Conservation (phyloP, 2,113 vertebrate species). For the Carassius gibelio region DNA sequence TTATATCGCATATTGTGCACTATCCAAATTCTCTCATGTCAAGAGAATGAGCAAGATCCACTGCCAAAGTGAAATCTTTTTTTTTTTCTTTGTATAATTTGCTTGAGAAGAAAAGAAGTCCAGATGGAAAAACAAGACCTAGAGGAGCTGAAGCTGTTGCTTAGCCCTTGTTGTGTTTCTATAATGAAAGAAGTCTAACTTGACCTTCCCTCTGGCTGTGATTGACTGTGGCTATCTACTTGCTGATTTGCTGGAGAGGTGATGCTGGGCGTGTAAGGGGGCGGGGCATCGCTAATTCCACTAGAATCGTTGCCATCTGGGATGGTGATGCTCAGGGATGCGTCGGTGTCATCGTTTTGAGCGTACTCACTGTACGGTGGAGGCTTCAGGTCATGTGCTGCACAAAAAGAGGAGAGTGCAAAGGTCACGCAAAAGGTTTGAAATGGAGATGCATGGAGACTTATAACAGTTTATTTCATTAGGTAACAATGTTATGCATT, state of each 20-base stretch:
- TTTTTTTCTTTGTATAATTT: constrained; percentile 11
- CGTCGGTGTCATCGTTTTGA: constrained; percentile 51
- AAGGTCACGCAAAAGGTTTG: not conserved
- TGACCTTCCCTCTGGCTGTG: constrained; percentile 57
- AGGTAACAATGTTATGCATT: too few species aligned
- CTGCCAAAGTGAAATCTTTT: constrained; percentile 23
- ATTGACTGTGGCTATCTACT: constrained; percentile 54
- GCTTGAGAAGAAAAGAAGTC: constrained; percentile 22
- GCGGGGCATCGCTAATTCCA: constrained; percentile 76
- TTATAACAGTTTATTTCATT: too few species aligned
- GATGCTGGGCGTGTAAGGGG: constrained; percentile 75
- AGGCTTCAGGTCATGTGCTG: constrained; percentile 81
- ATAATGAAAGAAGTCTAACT: constrained; percentile 53
- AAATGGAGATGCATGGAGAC: too few species aligned
- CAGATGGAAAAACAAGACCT: constrained; percentile 11
- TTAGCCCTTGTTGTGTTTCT: constrained; percentile 43
- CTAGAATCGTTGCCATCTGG: constrained; percentile 68
- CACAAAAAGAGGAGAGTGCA: constrained; percentile 16
- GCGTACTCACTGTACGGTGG: constrained; percentile 82
- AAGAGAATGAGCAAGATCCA: not conserved
- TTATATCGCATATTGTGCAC: constrained; percentile 19
- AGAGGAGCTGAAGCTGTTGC: not conserved
- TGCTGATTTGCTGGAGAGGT: constrained; percentile 42
- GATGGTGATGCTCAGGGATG: constrained; percentile 62
- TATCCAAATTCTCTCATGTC: not conserved